Percentiles rank a stretch among this genome's conserved stretches.
Evolutionary conservation across 2,113 vertebrate species (phyloP).

Genomic region (Lasiurus borealis): DNA sequence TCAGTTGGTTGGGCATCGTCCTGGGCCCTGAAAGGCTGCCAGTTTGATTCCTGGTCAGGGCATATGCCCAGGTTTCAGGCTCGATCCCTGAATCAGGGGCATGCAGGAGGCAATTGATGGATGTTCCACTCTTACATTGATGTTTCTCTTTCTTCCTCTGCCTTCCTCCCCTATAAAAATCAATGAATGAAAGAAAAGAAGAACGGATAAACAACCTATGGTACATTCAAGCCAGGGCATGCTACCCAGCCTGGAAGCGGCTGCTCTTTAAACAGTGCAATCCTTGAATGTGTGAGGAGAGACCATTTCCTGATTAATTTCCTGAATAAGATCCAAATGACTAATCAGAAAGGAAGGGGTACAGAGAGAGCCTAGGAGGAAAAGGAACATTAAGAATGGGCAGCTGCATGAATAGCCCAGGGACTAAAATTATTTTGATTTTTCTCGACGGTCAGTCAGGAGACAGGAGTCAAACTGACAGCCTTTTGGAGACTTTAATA

Average conservation of each 20-base stretch:
- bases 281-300: background rate
- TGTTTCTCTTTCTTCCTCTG: background rate
- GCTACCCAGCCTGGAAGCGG: background rate
- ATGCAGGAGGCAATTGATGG: background rate
- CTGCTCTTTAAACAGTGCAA: background rate
- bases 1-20: background rate
- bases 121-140: background rate
- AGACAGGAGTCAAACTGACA: background rate
- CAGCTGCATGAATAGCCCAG: background rate
- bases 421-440: background rate
- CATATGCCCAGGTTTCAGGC: background rate
- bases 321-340: background rate
- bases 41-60: background rate
- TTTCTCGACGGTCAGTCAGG: background rate
- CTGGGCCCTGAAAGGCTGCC: background rate
- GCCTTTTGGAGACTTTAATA: too few species aligned
- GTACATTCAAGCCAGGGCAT: background rate
- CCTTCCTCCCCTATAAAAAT: background rate
- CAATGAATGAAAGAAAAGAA: background rate
- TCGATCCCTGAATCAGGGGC: background rate
- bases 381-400: background rate
- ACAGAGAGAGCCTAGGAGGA: background rate
- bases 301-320: background rate
- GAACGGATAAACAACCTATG: background rate
- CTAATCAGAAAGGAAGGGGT: background rate